Evolutionary conservation across 2,797 vertebrate genomes (phyloP).

Genomic region (Zalophus californianus): DNA sequence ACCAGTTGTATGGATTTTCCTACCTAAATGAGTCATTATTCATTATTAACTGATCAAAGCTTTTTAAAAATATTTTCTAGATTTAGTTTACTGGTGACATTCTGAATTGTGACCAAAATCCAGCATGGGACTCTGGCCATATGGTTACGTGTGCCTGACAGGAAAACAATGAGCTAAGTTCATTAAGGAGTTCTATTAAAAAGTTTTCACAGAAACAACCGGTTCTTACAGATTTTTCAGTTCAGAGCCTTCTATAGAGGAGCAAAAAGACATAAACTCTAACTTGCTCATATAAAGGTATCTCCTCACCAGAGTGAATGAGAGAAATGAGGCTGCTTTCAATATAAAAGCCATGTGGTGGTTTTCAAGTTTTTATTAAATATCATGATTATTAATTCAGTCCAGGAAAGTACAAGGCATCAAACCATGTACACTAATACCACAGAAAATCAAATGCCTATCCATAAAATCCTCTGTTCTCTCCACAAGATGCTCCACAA

Average conservation of each 20-base stretch:
- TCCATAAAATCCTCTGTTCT: constrained; percentile 6
- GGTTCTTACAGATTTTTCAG: constrained; percentile 45
- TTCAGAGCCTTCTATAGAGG: not conserved
- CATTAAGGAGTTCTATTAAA: constrained; percentile 14
- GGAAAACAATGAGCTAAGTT: constrained; percentile 44
- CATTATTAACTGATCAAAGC: not conserved
- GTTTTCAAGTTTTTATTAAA: constrained; percentile 52
- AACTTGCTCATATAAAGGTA: not conserved
- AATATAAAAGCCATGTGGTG: not conserved
- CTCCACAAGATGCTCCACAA: not conserved
- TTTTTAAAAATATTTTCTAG: not conserved
- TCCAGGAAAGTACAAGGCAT: not conserved
- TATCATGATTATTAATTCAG: constrained; percentile 34
- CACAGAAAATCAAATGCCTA: not conserved
- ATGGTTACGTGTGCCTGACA: not conserved
- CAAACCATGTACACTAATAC: not conserved
- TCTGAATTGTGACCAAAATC: constrained; percentile 53
- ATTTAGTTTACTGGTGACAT: not conserved
- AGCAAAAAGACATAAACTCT: not conserved
- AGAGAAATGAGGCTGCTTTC: not conserved
- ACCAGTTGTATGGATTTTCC: not conserved
- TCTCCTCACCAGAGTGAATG: not conserved
- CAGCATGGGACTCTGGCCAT: not conserved
- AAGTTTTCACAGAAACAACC: constrained; percentile 30
- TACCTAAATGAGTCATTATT: not conserved